Conservation (phyloP, 2,113 vertebrate genomes). For the Leptosomus discolor region DNA sequence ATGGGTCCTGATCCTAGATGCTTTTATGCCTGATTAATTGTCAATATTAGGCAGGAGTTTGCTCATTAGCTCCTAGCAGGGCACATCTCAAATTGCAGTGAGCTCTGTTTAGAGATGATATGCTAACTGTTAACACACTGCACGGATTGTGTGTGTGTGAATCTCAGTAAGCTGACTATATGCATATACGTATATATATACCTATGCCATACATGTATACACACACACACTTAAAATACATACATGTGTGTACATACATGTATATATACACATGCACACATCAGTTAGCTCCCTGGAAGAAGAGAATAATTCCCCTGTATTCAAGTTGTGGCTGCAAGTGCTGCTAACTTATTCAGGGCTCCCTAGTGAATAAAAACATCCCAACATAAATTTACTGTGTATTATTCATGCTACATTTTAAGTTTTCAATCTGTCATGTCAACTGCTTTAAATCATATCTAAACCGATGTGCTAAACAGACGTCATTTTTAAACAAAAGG, state of each 20-base stretch:
- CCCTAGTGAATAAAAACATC: constrained; percentile 59
- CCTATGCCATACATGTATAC: neutral
- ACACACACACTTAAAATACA: neutral
- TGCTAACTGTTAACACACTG: constrained; percentile 74
- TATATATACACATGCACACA: neutral
- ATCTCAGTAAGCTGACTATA: neutral
- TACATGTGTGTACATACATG: rapidly evolving
- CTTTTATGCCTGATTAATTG: constrained; percentile 81
- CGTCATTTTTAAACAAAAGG: constrained; percentile 50
- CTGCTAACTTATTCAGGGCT: constrained; percentile 36
- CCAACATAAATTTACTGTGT: constrained; percentile 65
- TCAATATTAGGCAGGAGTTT: constrained; percentile 77
- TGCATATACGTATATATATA: neutral
- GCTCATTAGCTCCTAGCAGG: constrained; percentile 78
- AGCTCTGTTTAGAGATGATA: constrained; percentile 71
- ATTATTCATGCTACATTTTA: constrained; percentile 66
- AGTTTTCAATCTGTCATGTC: constrained; percentile 63
- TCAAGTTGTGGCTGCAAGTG: constrained; percentile 51
- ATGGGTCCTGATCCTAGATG: constrained; percentile 75
- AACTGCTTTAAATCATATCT: constrained; percentile 53
- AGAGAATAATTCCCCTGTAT: constrained; percentile 30
- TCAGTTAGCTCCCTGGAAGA: neutral
- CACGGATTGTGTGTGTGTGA: neutral
- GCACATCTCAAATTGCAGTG: constrained; percentile 68
- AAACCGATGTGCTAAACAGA: constrained; percentile 37